phyloP scores from a whole-genome alignment of 2,888 invertebrate genomes.

The Aleiodes testaceus region DNA sequence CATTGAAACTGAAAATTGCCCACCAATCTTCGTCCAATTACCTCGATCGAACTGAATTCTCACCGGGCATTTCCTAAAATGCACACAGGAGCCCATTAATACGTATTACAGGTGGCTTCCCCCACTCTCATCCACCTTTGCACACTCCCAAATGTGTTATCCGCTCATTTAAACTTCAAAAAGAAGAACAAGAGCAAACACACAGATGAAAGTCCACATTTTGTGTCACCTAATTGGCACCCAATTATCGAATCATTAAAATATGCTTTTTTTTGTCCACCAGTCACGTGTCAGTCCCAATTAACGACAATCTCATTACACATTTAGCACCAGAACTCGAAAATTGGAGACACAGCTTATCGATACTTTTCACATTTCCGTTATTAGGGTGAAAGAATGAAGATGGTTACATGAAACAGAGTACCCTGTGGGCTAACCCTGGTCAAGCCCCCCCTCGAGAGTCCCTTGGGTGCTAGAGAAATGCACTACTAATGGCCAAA shows the following conservation, averaged over 20 bases:
- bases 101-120: slow-evolving; percentile 54
- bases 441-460: slow-evolving; percentile 34
- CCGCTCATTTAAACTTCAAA: neutral
- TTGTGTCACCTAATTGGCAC: slow-evolving; percentile 44
- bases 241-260: slow-evolving; percentile 49
- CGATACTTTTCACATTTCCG: slow-evolving; percentile 6
- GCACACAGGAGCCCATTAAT: slow-evolving; percentile 52
- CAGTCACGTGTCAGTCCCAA: slow-evolving; percentile 14
- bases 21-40: slow-evolving; percentile 50
- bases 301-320: slow-evolving; percentile 29
- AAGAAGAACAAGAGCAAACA: neutral
- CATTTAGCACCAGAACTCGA: neutral
- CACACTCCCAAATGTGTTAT: slow-evolving; percentile 32
- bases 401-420: neutral
- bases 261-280: slow-evolving; percentile 34
- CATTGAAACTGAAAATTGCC: slow-evolving; percentile 23
- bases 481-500: slow-evolving; percentile 67
- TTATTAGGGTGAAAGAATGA: neutral
- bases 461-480: slow-evolving; percentile 64
- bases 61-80: slow-evolving; percentile 10
- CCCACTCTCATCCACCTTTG: slow-evolving; percentile 11
- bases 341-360: slow-evolving; percentile 2
- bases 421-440: slow-evolving; percentile 29
- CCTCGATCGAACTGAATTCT: slow-evolving; percentile 50
- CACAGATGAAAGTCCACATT: slow-evolving; percentile 4